phyloP scores from a whole-genome alignment of 2,113 vertebrate genomes.

The Monopterus albus region DNA sequence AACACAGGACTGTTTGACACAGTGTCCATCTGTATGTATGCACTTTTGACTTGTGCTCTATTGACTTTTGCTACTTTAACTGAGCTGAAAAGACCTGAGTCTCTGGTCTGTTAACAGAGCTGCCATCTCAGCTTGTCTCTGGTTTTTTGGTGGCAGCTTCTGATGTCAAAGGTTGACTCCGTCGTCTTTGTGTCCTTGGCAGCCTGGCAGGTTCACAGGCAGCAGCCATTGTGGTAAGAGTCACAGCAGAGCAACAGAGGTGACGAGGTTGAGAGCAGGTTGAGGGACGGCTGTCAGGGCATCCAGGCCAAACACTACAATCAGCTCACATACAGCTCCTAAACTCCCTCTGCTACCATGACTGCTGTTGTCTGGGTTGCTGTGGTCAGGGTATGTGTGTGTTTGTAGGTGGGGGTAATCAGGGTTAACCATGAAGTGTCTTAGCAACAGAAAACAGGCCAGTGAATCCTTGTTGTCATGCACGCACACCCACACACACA shows the following conservation, averaged over 20 bases:
- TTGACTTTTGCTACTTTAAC: slow-evolving; percentile 76
- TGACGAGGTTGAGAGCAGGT: slow-evolving; percentile 77
- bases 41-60: slow-evolving; percentile 73
- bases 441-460: slow-evolving; percentile 43
- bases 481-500: slow-evolving; percentile 20
- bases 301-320: slow-evolving; percentile 62
- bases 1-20: slow-evolving; percentile 54
- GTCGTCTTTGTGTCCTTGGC: slow-evolving; percentile 79
- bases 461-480: slow-evolving; percentile 46
- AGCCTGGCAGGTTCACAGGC: slow-evolving; percentile 77
- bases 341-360: slow-evolving; percentile 43
- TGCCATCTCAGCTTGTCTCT: slow-evolving; percentile 78
- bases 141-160: slow-evolving; percentile 76
- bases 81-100: slow-evolving; percentile 69
- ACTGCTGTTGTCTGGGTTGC: slow-evolving; percentile 66
- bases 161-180: slow-evolving; percentile 78
- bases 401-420: slow-evolving; percentile 41
- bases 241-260: slow-evolving; percentile 73
- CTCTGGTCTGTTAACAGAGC: slow-evolving; percentile 73
- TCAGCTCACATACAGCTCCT: slow-evolving; percentile 50
- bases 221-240: slow-evolving; percentile 74
- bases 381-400: slow-evolving; percentile 40
- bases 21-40: slow-evolving; percentile 64
- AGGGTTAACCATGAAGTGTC: slow-evolving; percentile 41
- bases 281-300: slow-evolving; percentile 77